phyloP scores from a whole-genome alignment of 1,140 invertebrate species.

The Campoletis sonorensis region DNA sequence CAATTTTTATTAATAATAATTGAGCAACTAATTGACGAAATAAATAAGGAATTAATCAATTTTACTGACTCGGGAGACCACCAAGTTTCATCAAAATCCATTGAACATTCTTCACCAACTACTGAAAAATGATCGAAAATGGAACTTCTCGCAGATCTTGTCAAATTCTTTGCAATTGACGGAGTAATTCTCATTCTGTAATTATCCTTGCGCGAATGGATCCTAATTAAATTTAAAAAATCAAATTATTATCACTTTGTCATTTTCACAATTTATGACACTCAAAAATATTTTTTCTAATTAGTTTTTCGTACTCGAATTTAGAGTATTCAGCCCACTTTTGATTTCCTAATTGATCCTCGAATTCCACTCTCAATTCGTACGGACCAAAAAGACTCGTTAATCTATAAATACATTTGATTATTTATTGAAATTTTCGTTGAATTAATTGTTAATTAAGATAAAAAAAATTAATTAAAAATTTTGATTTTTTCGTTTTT shows the following conservation, averaged over 20 bases:
- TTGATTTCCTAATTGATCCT: slow-evolving; percentile 73
- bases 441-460: too few relatives aligned
- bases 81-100: too few relatives aligned
- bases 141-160: too few relatives aligned
- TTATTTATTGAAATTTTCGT: neutral
- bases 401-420: slow-evolving; percentile 55
- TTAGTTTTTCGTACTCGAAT: slow-evolving; percentile 66
- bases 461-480: too few relatives aligned
- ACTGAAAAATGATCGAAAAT: too few relatives aligned
- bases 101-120: too few relatives aligned
- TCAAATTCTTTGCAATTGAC: too few relatives aligned
- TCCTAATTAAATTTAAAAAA: neutral
- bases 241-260: too few relatives aligned
- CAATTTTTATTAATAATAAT: neutral
- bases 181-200: neutral
- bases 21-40: neutral
- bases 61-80: too few relatives aligned
- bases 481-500: too few relatives aligned
- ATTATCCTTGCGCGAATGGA: neutral
- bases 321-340: slow-evolving; percentile 76
- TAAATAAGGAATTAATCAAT: neutral
- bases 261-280: too few relatives aligned
- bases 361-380: slow-evolving; percentile 76
- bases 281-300: neutral
- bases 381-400: slow-evolving; percentile 66